A percentile compares a stretch with the other conserved stretches of the same genome.
Evolutionary conservation across 2,797 vertebrate genomes (phyloP).

Genomic region (Melanotaenia boesemani): DNA sequence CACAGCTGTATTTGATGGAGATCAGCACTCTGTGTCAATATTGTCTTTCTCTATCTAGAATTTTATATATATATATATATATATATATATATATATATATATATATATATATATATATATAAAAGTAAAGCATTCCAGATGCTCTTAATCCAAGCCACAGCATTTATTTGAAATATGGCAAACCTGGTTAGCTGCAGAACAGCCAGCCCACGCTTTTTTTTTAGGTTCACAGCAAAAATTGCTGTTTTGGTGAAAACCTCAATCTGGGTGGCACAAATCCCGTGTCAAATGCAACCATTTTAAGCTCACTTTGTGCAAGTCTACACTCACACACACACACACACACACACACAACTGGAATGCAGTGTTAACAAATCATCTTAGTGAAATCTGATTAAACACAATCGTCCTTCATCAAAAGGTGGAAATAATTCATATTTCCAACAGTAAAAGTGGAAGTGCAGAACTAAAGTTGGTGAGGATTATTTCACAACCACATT

Average conservation of each 20-base stretch:
- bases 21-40: slow-evolving; percentile 54
- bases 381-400: slow-evolving; percentile 50
- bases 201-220: not conserved
- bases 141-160: not conserved
- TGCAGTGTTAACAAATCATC: slow-evolving; percentile 41
- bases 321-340: slow-evolving; percentile 14
- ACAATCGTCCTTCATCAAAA: slow-evolving; percentile 45
- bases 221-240: slow-evolving; percentile 31
- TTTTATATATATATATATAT: slow-evolving; percentile 17
- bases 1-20: slow-evolving; percentile 34
- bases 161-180: slow-evolving; percentile 25
- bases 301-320: slow-evolving; percentile 36
- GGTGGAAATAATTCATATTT: slow-evolving; percentile 42
- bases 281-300: slow-evolving; percentile 38
- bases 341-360: slow-evolving; percentile 32
- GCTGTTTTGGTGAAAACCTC: slow-evolving; percentile 49
- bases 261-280: slow-evolving; percentile 55
- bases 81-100: not conserved
- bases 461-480: not conserved
- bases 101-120: not conserved
- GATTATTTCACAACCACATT: not conserved
- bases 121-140: slow-evolving; percentile 22
- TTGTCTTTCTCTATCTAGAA: slow-evolving; percentile 42
- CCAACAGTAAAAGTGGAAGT: slow-evolving; percentile 13
- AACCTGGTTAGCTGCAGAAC: slow-evolving; percentile 16